Base-by-base conservation (phyloP, 2,888 invertebrate genomes). In the Melanostoma scalare region DNA sequence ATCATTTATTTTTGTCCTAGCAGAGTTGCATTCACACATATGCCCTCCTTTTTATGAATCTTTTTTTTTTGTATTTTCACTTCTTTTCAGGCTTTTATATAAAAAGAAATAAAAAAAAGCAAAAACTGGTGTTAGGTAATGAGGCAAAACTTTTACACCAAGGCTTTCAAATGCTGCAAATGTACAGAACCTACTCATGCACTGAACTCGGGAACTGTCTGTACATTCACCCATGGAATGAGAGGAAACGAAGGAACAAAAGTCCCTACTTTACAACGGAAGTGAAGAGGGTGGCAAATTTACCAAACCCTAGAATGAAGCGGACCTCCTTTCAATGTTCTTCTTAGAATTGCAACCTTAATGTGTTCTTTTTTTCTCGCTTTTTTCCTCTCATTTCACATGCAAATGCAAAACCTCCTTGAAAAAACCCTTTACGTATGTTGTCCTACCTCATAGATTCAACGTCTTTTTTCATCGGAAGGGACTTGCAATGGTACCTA, bases 121-220 rank as follows among this genome's bases (percentile, higher is more conserved):
- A 74, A 60, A 79, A 79, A 36, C 73, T 69, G 84, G 79, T 75
- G 84, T 84, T 84, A 84, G 84, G 84, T 84, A 84, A 84, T 84
- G 84, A 84, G 79, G 79, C 79, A 84, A 65, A 84, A 75, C 79
- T 84, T 84, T 79, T 79, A 75, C 84, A 79, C 79, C 67, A 56
- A 63, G 58, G 58, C 78, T 75, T 84, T 84, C 69, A 74, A 73
- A 81, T 80, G 44, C 69, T 58, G 36, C 36, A 38, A 44, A 58
- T 53, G 38, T 61, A 65, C 40, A 55, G 60, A 52, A 60, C 61
- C 53, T 55, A 69, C 33, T 65, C 58, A 55, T 53, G 67, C 33
- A 79, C 68, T 38, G 33, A 36, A 33, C 35, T 33, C 38, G 6
- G 20, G 46, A 33, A 35, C 50, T 53, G 33, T 36, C 40, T 3